Evolutionary conservation across 2,113 vertebrate genomes (phyloP), one percentile per base, ranked within the genome.

Genomic region (Thymallus thymallus): DNA sequence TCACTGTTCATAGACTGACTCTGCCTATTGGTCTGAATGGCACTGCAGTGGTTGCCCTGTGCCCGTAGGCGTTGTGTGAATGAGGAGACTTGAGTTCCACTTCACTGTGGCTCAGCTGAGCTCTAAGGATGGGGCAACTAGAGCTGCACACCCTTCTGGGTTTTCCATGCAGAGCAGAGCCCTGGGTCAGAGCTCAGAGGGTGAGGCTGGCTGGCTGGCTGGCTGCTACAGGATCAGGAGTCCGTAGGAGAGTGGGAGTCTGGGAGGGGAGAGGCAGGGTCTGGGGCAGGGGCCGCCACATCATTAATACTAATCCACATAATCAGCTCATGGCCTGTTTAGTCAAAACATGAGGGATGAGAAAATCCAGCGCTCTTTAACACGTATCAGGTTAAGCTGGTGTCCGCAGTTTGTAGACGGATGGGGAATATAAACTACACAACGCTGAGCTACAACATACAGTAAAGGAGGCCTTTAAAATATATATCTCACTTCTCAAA

Each of bases 291-390:
- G 81, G 80, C 82, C 77, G 75, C 85, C 79, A 76, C 73, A 77
- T 88, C 86, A 71, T 69, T 41, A 71, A 51, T 71, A 46, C 77
- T 89, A 85, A 91, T 86, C 83, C 85, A 80, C 68, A 86, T 87
- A 90, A 92, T 92, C 84, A 83, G 79, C 84, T 92, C 88, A 89
- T 80, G 61, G 80, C 67, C 72, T 30, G 75, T 70, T 89, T 82
- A 83, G 85, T 86, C 82, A 86, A 90, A 91, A 85, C 82, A 87
- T 64, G 71, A 85, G 86, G 48, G 6, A 6, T 85, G 81, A 88
- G 73, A 87, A 83, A 87, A 87, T 74, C 81, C 85, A 84, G 87
- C 77, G 65, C 68, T 71, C 68, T 74, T 26, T 63, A 51, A 70
- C 66, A 55, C n/a, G n/a, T 60, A 60, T 60, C 56, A 60, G 56